Percentiles rank a stretch among this genome's conserved stretches.
Conservation (phyloP, 1,140 invertebrate species). For the Megathymus violae region DNA sequence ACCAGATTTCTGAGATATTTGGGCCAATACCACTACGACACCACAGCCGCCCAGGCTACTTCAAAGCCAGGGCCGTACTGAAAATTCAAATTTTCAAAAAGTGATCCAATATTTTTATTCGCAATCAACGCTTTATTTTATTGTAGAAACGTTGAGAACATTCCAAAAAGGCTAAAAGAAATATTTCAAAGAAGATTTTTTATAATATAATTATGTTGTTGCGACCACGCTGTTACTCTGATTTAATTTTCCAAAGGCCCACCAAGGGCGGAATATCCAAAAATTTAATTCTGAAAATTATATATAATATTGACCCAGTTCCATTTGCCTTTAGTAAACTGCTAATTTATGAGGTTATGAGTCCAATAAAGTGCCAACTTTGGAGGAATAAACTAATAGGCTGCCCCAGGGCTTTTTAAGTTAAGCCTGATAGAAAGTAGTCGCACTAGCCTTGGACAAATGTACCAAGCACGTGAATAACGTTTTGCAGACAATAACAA, state of each 20-base stretch:
- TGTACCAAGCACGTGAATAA: no score
- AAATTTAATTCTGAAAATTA: not conserved
- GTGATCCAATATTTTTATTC: conserved; percentile 28
- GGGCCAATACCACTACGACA: no score
- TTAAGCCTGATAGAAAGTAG: no score
- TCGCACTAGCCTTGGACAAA: no score
- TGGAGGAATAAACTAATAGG: no score
- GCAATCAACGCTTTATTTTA: conserved; percentile 29
- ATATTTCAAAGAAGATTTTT: conserved; percentile 17
- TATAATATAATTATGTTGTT: conserved; percentile 5
- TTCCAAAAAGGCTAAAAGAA: not conserved
- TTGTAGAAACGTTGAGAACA: conserved; percentile 1
- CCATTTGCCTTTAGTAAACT: not conserved
- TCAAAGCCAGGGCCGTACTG: no score
- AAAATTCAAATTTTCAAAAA: no score
- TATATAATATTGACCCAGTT: not conserved
- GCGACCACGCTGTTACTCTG: not conserved
- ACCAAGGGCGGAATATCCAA: not conserved
- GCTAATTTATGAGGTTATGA: not conserved
- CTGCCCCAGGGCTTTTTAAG: no score
- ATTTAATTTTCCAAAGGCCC: not conserved
- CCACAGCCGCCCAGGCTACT: no score
- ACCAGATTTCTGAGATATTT: no score
- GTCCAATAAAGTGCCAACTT: no score
- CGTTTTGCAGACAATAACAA: no score